These are phyloP conservation scores for Heliconius melpomene DNA, from an alignment of 1,140 invertebrate species.

Conservation along the genomic window DNA sequence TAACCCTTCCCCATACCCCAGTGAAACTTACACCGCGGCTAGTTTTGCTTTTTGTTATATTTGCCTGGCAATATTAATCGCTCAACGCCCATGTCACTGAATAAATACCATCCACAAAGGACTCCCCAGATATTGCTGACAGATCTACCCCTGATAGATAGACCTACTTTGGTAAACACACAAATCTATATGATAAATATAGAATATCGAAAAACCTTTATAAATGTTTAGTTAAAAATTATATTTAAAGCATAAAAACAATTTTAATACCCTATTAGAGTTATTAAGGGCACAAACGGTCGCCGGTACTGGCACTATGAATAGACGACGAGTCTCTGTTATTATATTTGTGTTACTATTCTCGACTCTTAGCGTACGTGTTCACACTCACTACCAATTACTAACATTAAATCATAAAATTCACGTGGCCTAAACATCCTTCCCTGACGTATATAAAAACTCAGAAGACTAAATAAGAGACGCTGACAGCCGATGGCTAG, in stretches of 20 bases:
- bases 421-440: constrained; percentile 76
- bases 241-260: constrained; percentile 36
- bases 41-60: constrained; percentile 80
- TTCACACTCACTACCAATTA: constrained; percentile 78
- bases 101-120: constrained; percentile 77
- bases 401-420: constrained; percentile 78
- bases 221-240: not conserved
- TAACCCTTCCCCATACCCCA: constrained; percentile 70
- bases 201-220: not conserved
- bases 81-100: constrained; percentile 77
- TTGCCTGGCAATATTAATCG: constrained; percentile 80
- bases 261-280: constrained; percentile 45
- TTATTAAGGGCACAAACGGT: constrained; percentile 58
- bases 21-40: constrained; percentile 76
- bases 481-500: constrained; percentile 72
- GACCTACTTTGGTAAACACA: constrained; percentile 55
- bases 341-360: constrained; percentile 76
- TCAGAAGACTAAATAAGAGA: constrained; percentile 67
- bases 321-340: constrained; percentile 70
- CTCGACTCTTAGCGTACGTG: constrained; percentile 69
- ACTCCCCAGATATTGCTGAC: constrained; percentile 75
- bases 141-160: constrained; percentile 73
- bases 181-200: constrained; percentile 17
- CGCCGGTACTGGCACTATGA: constrained; percentile 53
- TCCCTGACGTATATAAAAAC: constrained; percentile 58